Evolutionary conservation across 2,113 vertebrate species (phyloP).

Genomic region (Spermophilus dauricus): DNA sequence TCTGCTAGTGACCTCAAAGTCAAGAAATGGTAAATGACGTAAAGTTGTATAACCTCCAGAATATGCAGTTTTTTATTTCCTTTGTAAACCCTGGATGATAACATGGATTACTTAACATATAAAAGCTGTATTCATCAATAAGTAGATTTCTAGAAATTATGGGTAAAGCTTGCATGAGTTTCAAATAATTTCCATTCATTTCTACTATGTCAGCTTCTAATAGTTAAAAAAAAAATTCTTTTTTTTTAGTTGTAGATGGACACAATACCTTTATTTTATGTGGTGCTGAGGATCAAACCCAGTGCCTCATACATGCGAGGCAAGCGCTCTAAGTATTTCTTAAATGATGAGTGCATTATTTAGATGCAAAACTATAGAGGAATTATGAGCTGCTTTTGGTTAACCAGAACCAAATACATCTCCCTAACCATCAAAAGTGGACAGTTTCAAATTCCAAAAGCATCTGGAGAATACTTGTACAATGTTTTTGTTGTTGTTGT

Average conservation of each 20-base stretch:
- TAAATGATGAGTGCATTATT: neutral
- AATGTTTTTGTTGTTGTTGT: neutral
- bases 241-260: too few relatives aligned
- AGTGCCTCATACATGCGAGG: too few relatives aligned
- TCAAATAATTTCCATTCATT: slow-evolving; percentile 32
- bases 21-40: neutral
- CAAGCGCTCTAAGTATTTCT: neutral
- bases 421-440: neutral
- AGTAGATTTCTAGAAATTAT: slow-evolving; percentile 41
- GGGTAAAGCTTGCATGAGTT: neutral
- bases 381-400: neutral
- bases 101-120: neutral
- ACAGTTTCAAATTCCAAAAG: slow-evolving; percentile 18
- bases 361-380: neutral
- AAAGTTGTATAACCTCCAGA: neutral
- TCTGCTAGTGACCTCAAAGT: neutral
- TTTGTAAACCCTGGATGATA: slow-evolving; percentile 4
- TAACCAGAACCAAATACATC: neutral
- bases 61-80: neutral
- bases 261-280: too few relatives aligned
- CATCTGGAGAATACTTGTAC: neutral
- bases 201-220: neutral
- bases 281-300: too few relatives aligned
- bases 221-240: neutral
- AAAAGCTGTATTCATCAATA: slow-evolving; percentile 52